phyloP scores from a whole-genome alignment of 1,140 invertebrate species.

The Elysia chlorotica region DNA sequence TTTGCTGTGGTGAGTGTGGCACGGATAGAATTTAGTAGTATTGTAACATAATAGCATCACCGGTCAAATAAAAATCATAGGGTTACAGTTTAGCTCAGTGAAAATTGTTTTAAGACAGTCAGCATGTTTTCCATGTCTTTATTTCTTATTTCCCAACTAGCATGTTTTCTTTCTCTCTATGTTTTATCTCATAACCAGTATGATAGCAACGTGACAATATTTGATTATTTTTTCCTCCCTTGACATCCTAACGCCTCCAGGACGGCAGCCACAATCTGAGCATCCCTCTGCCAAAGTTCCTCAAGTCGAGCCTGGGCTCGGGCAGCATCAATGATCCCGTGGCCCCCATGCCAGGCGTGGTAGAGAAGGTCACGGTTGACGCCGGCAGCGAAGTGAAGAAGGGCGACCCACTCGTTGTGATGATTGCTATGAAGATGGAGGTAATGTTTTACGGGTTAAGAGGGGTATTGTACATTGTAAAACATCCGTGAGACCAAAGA shows the following conservation, averaged over 20 bases:
- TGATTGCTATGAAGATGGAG: constrained; percentile 99
- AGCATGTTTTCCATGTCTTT: constrained; percentile 37
- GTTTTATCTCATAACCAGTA: background rate
- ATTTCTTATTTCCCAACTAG: background rate
- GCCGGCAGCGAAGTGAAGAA: constrained; percentile 77
- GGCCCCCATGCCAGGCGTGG: constrained; percentile 94
- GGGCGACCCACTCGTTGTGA: constrained; percentile 85
- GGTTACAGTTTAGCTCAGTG: too few relatives aligned
- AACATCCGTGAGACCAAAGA: too few relatives aligned
- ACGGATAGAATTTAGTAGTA: too few relatives aligned
- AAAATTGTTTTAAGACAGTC: too few relatives aligned
- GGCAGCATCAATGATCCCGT: constrained; percentile 67
- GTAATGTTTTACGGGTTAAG: constrained; percentile 66
- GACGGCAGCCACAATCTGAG: constrained; percentile 60
- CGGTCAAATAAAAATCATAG: too few relatives aligned
- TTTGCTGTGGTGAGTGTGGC: constrained; percentile 52
- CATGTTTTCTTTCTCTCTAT: background rate
- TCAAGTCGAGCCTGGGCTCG: constrained; percentile 31
- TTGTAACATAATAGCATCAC: too few relatives aligned
- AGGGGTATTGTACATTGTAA: too few relatives aligned
- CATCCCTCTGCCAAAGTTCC: constrained; percentile 63
- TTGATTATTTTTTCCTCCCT: background rate
- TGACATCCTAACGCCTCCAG: too few relatives aligned
- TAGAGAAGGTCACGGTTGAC: constrained; percentile 88
- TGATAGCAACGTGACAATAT: background rate